Percentiles rank a stretch among this genome's conserved stretches.
These are phyloP conservation scores for Lordiphosa collinella DNA, from an alignment of 1,140 invertebrate species.

Conservation along the genomic window DNA sequence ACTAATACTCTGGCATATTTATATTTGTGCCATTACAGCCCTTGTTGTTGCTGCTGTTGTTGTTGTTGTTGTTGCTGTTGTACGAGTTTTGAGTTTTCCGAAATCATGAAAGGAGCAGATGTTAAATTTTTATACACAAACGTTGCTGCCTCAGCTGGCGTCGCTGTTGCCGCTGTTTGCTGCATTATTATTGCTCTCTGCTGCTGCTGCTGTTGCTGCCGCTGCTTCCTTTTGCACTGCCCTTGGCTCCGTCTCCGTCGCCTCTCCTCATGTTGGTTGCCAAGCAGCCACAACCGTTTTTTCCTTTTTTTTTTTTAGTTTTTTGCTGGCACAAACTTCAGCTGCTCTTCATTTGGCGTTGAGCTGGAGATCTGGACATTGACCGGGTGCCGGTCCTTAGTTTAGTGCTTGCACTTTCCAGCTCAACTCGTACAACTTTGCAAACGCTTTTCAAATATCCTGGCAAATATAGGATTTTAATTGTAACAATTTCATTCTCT, in stretches of 20 bases:
- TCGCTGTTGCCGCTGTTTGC: slow-evolving; percentile 24
- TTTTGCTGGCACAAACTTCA: slow-evolving; percentile 51
- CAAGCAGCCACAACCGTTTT: slow-evolving; percentile 43
- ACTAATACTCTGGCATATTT: slow-evolving; percentile 40
- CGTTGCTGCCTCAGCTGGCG: slow-evolving; percentile 16
- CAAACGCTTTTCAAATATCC: slow-evolving; percentile 2
- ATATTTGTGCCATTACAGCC: slow-evolving; percentile 67
- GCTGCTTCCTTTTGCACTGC: slow-evolving; percentile 40
- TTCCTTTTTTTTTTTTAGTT: slow-evolving; percentile 16
- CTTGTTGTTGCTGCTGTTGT: slow-evolving; percentile 35
- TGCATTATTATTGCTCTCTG: slow-evolving; percentile 56
- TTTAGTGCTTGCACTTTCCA: slow-evolving; percentile 6
- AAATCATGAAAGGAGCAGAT: slow-evolving; percentile 79
- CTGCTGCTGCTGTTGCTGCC: slow-evolving; percentile 32
- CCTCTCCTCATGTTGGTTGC: slow-evolving; percentile 26
- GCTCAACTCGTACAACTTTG: slow-evolving; percentile 2
- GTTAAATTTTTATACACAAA: slow-evolving; percentile 78
- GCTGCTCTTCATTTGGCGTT: slow-evolving; percentile 51
- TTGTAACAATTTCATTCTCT: slow-evolving; percentile 29
- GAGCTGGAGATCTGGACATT: slow-evolving; percentile 36
- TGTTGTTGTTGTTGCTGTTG: slow-evolving; percentile 38
- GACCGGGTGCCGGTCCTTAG: slow-evolving; percentile 26
- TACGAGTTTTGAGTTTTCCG: slow-evolving; percentile 79
- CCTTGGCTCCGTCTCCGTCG: slow-evolving; percentile 13
- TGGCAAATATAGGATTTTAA: slow-evolving; percentile 29